Percentiles rank a stretch among this genome's conserved stretches.
Evolutionary conservation across 2,797 vertebrate species (phyloP).

Genomic region (Periophthalmus magnuspinnatus): DNA sequence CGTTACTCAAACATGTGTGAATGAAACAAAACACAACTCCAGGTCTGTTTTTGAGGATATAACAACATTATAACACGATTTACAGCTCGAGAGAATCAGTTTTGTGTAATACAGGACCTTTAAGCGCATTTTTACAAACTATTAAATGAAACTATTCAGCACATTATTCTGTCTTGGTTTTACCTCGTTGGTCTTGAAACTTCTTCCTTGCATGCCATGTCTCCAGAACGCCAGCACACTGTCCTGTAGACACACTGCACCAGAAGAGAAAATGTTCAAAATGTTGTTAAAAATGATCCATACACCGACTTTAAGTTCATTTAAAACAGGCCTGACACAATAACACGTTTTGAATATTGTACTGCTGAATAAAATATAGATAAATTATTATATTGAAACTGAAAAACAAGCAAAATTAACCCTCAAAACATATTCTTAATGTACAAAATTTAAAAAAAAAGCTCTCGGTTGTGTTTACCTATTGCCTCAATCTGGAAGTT

Average conservation of each 20-base stretch:
- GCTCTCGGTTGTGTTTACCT: conserved; percentile 67
- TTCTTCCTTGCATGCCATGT: conserved; percentile 97
- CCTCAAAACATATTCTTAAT: no score
- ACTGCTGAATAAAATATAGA: no score
- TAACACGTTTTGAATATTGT: no score
- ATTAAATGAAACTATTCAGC: not conserved
- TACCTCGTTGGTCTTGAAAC: conserved; percentile 97
- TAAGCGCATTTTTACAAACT: not conserved
- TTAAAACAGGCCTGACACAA: no score
- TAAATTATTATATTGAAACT: no score
- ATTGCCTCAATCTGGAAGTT: conserved; percentile 94
- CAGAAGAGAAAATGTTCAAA: not conserved
- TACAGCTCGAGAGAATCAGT: no score
- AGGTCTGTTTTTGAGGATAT: no score
- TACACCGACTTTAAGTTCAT: not conserved
- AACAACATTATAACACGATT: no score
- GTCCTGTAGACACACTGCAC: conserved; percentile 94
- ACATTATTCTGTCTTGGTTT: conserved; percentile 12
- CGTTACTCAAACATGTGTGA: no score
- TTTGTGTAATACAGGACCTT: no score
- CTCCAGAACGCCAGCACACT: conserved; percentile 98
- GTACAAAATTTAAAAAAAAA: not conserved
- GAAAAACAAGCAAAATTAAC: no score
- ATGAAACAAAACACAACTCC: no score
- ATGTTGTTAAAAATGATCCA: not conserved